Conservation (phyloP, 1,140 invertebrate species). For the Heliconius hewitsoni region DNA sequence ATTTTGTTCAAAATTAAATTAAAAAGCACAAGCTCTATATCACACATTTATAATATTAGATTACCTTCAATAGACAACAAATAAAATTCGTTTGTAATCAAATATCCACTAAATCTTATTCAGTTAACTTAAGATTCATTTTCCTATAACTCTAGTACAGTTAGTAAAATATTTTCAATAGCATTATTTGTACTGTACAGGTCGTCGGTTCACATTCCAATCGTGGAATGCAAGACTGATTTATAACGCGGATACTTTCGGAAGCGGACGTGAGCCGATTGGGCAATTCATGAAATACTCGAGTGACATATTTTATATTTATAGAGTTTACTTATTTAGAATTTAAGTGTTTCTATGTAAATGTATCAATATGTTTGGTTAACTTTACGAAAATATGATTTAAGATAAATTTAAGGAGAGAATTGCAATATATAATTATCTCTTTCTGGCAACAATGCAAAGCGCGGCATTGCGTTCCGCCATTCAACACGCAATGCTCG, state of each 20-base stretch:
- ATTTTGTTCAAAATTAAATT: too few relatives aligned
- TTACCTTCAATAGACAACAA: background rate
- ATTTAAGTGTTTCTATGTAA: background rate
- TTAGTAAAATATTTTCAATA: conserved; percentile 10
- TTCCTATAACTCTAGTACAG: background rate
- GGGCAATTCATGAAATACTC: conserved; percentile 15
- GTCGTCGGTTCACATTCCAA: conserved; percentile 48
- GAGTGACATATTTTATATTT: conserved; percentile 5
- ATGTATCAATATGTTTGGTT: background rate
- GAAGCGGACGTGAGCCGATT: conserved; percentile 26
- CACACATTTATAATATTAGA: background rate
- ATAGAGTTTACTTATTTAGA: background rate
- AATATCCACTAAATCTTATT: background rate
- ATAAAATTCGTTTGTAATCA: background rate
- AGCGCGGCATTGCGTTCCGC: too few relatives aligned
- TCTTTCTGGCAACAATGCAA: too few relatives aligned
- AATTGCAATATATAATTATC: too few relatives aligned
- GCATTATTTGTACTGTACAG: conserved; percentile 41
- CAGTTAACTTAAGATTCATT: background rate
- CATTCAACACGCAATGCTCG: too few relatives aligned
- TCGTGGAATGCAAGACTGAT: conserved; percentile 45
- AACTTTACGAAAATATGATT: background rate
- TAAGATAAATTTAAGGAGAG: too few relatives aligned
- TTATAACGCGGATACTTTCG: conserved; percentile 39
- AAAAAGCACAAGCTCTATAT: background rate